phyloP scores from a whole-genome alignment of 2,797 vertebrate species.

The Cirrhinus mrigala region DNA sequence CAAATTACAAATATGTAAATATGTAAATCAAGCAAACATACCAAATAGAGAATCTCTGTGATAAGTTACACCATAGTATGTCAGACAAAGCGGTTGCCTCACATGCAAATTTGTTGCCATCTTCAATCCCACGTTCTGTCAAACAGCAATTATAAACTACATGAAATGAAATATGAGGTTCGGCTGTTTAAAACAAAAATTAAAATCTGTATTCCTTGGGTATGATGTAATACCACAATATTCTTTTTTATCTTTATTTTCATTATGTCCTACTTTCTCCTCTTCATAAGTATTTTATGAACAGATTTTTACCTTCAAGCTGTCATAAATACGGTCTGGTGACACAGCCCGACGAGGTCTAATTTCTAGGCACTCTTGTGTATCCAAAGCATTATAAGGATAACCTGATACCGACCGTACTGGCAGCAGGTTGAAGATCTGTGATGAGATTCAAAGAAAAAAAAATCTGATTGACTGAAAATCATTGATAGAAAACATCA shows the following conservation, averaged over 20 bases:
- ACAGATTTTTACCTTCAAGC: slow-evolving; percentile 46
- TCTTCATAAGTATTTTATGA: not conserved
- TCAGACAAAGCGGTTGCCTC: slow-evolving; percentile 65
- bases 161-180: not conserved
- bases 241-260: not conserved
- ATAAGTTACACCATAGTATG: slow-evolving; percentile 64
- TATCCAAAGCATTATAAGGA: slow-evolving; percentile 32
- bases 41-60: not conserved
- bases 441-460: not conserved
- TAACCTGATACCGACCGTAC: slow-evolving; percentile 5
- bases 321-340: slow-evolving; percentile 16
- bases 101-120: slow-evolving; percentile 71
- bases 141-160: not conserved
- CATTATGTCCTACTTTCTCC: not conserved
- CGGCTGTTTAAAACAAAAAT: not conserved
- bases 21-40: not conserved
- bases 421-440: slow-evolving; percentile 56
- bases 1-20: not conserved
- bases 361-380: slow-evolving; percentile 21
- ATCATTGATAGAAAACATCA: not conserved
- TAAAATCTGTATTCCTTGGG: not conserved
- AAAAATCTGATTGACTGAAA: not conserved
- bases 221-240: not conserved
- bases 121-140: slow-evolving; percentile 74
- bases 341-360: not conserved